Evolutionary conservation across 2,888 invertebrate genomes (phyloP), one percentile per base, ranked within the genome.

Genomic region (Doris montereyensis): DNA sequence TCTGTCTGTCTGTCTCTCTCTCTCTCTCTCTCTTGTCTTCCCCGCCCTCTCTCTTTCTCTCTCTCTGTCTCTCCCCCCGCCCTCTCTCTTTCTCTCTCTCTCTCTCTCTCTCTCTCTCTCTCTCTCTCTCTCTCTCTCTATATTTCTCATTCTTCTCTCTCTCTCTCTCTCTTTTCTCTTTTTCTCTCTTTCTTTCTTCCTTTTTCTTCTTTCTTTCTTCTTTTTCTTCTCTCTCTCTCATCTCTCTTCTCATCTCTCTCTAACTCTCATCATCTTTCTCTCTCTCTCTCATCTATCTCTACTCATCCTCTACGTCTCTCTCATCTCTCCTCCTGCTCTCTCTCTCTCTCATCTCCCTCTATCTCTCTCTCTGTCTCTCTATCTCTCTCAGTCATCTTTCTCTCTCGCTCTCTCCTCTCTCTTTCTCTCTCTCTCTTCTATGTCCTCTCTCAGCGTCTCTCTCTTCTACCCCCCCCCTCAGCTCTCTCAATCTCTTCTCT

Each of bases 11-110:
- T 4, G n/a, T 34, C 30, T 32, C 72, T 35, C 41, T 41, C 35
- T 72, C 71, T 71, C 35, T 57, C 57, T 26, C 60, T 58, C 26
- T n/a, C 21, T 32, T n/a, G 21, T 58, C 30, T 58, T n/a, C 60
- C 21, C 60, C n/a, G 28, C 26, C 28, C 57, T 73, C 21, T 57
- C 2, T 41, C 73, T 60, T 30, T 13, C 57, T 57, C 28, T 28
- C 2, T 17, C 73, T 26, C 57, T 57, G 8, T 10, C 32, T 30
- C n/a, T 8, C 26, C 57, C 17, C 24, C n/a, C 1, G 5, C 26
- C 30, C 10, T n/a, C 68, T 8, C 30, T 57, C 57, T 8, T 5
- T 26, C 8, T 60, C 5, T 32, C 75, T 62, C 62, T n/a, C 62
- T 30, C 30, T 17, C 30, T 30, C 30, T 2, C 60, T 62, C 70